Base-by-base conservation (phyloP, 2,888 invertebrate genomes). In the Rosalia funebris region DNA sequence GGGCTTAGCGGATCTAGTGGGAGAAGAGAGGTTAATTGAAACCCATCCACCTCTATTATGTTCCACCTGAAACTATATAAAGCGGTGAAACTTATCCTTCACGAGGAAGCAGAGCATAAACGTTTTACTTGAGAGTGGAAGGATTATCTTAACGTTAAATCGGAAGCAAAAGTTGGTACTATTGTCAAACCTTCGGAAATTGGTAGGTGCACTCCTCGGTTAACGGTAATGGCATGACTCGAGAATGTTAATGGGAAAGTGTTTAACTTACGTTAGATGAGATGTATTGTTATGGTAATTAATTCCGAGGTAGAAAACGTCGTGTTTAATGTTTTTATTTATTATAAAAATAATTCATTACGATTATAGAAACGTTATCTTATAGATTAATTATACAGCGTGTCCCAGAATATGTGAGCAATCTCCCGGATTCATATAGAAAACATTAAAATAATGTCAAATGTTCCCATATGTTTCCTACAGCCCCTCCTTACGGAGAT, bases 21-120 rank as follows among this genome's bases (percentile, higher is more conserved):
- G 71, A 67, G 71, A 69, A 67, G 71, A 34, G 74, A 79, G 78
- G 79, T 79, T 79, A 79, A 79, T 79, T 79, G 79, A 79, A 79
- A 79, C 72, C 77, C 75, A 78, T 79, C 78, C 75, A 78, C 78
- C 78, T 77, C 77, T 73, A 78, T 79, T 79, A 73, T 73, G 75
- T 74, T 77, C 75, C 77, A 79, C 79, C 79, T 79, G 78, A 77
- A 63, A 71, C 67, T 71, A 69, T 66, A 70, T 72, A 73, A 75
- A 77, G 75, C 75, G 71, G 69, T 69, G 71, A 72, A 76, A 77
- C 73, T 77, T 75, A 75, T 75, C 73, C 73, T 62, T 67, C 71
- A 68, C 66, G 71, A 65, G 64, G 62, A 61, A 64, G 66, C 59
- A 66, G 56, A 59, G 59, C 60, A 65, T 66, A 64, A 63, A 63